Percentiles rank a stretch among this genome's conserved stretches.
phyloP scores from a whole-genome alignment of 2,797 vertebrate species.

The Rallus crepitans region DNA sequence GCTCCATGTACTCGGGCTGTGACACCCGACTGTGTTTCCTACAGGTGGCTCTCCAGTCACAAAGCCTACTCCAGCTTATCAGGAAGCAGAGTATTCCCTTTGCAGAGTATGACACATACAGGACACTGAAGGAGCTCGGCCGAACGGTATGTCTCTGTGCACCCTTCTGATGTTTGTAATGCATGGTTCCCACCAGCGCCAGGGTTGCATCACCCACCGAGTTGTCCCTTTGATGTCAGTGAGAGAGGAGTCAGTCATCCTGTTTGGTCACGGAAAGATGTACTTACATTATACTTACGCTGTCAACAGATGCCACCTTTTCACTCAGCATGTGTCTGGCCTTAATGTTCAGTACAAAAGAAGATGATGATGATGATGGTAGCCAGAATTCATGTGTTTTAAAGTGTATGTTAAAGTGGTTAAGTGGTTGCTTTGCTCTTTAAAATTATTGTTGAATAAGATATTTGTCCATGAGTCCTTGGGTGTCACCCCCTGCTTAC shows the following conservation, averaged over 20 bases:
- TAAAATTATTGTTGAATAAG: neutral
- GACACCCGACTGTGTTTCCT: neutral
- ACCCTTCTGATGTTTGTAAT: neutral
- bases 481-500: neutral
- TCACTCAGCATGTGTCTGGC: neutral
- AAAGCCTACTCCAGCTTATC: constrained; percentile 81
- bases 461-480: neutral
- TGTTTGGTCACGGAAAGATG: neutral
- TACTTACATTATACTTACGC: neutral
- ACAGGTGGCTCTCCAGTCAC: constrained; percentile 82
- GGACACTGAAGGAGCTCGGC: constrained; percentile 75
- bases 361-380: neutral
- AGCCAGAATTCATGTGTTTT: neutral
- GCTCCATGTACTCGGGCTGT: neutral
- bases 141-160: constrained; percentile 75
- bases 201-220: neutral
- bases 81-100: constrained; percentile 67
- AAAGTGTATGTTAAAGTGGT: neutral
- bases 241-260: neutral
- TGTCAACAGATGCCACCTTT: neutral
- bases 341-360: neutral
- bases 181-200: neutral
- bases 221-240: neutral
- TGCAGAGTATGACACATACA: constrained; percentile 77
- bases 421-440: neutral